phyloP scores from a whole-genome alignment of 2,113 vertebrate species.

The Phaethon lepturus region DNA sequence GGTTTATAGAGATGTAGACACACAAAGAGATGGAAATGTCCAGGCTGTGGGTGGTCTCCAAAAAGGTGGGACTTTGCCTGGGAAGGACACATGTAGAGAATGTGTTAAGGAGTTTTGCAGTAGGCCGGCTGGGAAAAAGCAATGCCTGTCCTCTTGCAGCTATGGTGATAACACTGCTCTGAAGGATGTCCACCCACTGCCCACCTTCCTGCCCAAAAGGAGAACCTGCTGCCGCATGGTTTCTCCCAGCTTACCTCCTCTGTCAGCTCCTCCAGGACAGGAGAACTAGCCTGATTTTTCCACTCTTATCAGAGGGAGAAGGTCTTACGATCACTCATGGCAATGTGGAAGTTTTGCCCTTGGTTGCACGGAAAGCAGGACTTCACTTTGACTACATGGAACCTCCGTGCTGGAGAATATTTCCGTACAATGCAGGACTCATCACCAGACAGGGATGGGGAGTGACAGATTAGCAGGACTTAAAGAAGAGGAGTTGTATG shows the following conservation, averaged over 20 bases:
- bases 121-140: not conserved
- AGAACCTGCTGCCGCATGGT: not conserved
- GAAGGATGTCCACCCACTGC: not conserved
- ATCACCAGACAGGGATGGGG: not conserved
- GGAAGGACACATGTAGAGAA: not conserved
- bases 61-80: not conserved
- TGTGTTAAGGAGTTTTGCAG: not conserved
- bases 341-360: not conserved
- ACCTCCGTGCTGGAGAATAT: not conserved
- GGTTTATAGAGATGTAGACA: not conserved
- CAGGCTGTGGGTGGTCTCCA: not conserved
- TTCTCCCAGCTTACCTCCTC: not conserved
- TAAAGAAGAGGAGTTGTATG: not conserved
- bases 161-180: not conserved
- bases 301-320: not conserved
- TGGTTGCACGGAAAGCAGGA: not conserved
- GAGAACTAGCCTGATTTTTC: not conserved
- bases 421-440: not conserved
- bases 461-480: not conserved
- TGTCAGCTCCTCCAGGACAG: not conserved
- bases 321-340: not conserved
- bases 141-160: not conserved
- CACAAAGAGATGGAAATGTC: not conserved
- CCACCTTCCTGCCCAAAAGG: not conserved
- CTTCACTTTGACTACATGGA: not conserved